Evolutionary conservation across 2,113 vertebrate species (phyloP), one percentile per base, ranked within the genome.

Genomic region (Aegotheles bennettii): DNA sequence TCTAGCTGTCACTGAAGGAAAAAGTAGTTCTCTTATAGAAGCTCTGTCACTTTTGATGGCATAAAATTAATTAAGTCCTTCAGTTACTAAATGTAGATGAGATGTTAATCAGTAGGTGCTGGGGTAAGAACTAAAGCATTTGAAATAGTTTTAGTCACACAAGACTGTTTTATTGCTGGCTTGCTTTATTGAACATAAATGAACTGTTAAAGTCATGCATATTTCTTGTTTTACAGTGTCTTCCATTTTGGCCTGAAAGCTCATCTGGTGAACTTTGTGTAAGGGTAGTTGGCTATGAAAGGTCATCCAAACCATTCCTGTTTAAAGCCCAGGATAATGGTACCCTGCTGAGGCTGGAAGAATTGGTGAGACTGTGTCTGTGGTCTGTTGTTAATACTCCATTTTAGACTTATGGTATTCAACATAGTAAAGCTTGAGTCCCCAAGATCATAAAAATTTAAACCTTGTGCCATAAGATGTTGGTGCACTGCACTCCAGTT

Each of bases 221-320:
- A 10, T 61, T 57, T 91, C 77, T 81, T 95, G 6, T 96, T n/a
- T 90, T 80, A 50, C 83, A 99, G 99, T 99, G 99, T 89, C 97
- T 99, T 88, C 99, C 99, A 6, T 98, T 99, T 94, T 99, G 99
- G 99, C 99, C 99, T n/a, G 98, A 99, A 96, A 98, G 96, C 80
- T 78, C 94, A 15, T 98, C 98, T 12, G 98, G 98, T 76, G 98
- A 99, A 95, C 96, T 99, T 60, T 99, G 99, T 89, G 97, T 99
- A 23, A 97, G 99, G 67, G 98, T 99, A 6, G 98, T 99, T 13
- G 99, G 99, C 45, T 99, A 77, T 59, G 98, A 99, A 48, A 95
- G 91, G 10, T 64, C 93, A 33, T 99, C 99, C 84, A 98, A 96
- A 93, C 98, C 98, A 5, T 99, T 99, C 97, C 98, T 98, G 63